These are phyloP conservation scores for Azorinus chamasolen DNA, from an alignment of 2,888 invertebrate species.

Conservation along the genomic window DNA sequence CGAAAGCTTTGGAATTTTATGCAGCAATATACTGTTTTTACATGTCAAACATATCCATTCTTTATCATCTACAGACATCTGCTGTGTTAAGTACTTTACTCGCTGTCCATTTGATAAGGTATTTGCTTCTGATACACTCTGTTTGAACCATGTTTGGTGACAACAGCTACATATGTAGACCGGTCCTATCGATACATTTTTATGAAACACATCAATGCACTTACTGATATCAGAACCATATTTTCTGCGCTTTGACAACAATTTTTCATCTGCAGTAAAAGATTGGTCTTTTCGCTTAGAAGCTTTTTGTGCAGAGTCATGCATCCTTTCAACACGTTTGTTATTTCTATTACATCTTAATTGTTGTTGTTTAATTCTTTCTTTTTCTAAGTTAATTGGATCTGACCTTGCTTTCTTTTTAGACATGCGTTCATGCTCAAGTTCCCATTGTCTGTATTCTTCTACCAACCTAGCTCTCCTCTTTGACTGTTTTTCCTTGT, in stretches of 20 bases:
- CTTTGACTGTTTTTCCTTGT: background rate
- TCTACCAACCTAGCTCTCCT: conserved; percentile 1
- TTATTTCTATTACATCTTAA: background rate
- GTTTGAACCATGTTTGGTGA: conserved; percentile 28
- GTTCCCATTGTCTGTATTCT: conserved; percentile 2
- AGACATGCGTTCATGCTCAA: background rate
- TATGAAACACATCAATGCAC: conserved; percentile 14
- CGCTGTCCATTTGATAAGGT: conserved; percentile 4
- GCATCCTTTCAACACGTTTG: background rate
- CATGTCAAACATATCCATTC: conserved; percentile 15
- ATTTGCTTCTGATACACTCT: conserved; percentile 9
- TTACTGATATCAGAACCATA: conserved; percentile 5
- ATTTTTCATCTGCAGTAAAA: conserved; percentile 1
- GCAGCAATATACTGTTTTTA: conserved; percentile 36
- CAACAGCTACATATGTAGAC: conserved; percentile 20
- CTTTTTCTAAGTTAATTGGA: conserved; percentile 6
- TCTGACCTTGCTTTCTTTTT: background rate
- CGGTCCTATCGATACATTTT: conserved; percentile 7
- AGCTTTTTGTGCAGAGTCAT: background rate
- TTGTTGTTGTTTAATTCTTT: conserved; percentile 5
- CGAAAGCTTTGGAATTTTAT: conserved; percentile 33
- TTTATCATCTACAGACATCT: too few species aligned
- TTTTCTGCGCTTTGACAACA: background rate
- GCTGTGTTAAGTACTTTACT: conserved; percentile 24
- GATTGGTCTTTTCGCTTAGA: conserved; percentile 3